These are phyloP conservation scores for Crocuta crocuta DNA, from an alignment of 2,113 vertebrate genomes.

Conservation along the genomic window DNA sequence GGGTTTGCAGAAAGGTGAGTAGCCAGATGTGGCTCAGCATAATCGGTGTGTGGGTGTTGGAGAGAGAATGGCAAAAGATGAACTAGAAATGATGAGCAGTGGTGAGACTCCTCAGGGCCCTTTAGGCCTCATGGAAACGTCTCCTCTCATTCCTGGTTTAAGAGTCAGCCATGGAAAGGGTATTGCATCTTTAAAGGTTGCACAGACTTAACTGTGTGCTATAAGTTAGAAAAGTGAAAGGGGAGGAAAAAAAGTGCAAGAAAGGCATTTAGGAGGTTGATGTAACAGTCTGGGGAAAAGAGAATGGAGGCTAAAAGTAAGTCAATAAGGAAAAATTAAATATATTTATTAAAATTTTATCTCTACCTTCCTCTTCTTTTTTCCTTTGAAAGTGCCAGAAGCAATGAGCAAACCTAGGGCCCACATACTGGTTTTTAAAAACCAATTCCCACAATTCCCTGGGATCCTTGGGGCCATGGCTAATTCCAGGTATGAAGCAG, in stretches of 20 bases:
- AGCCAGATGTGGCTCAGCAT: background rate
- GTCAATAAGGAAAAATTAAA: background rate
- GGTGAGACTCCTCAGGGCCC: background rate
- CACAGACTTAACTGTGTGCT: background rate
- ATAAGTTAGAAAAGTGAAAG: background rate
- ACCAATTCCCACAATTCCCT: background rate
- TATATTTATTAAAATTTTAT: background rate
- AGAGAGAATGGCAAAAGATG: background rate
- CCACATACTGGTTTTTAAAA: background rate
- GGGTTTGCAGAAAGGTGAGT: background rate
- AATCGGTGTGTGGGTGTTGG: background rate
- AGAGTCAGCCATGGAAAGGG: background rate
- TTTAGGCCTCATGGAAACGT: background rate
- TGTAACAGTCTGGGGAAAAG: background rate
- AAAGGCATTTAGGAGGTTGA: background rate
- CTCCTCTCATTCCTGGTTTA: background rate
- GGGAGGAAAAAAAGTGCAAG: background rate
- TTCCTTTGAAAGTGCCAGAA: background rate
- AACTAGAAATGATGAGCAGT: background rate
- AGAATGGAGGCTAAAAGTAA: background rate
- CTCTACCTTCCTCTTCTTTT: background rate
- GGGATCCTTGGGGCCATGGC: background rate
- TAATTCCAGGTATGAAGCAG: background rate
- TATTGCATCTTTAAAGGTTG: background rate
- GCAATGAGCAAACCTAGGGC: background rate